Base-by-base conservation (phyloP, 2,113 vertebrate genomes). In the Nothoprocta perdicaria region DNA sequence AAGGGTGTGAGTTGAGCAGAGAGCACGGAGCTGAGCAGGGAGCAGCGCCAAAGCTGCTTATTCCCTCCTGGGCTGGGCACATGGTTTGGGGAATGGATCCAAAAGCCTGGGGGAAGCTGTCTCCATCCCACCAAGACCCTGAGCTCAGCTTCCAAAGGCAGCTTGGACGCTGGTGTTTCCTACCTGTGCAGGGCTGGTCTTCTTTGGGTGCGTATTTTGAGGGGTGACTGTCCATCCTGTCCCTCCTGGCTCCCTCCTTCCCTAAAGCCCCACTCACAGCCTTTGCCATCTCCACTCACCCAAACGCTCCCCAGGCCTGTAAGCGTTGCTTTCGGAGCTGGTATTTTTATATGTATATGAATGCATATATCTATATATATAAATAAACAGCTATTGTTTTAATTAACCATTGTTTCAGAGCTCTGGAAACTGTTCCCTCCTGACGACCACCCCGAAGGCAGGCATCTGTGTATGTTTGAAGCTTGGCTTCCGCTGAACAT, bases 321-420 rank as follows among this genome's bases (percentile, higher is more conserved):
- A 2, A 82, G 19, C 65, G 18, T 21, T 92, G 90, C 46, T 82
- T 84, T 63, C n/a, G 17, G 13, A 93, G 26, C 27, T 27, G n/a
- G n/a, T n/a, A n/a, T 73, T 89, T 78, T 58, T 71, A 66, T 62
- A 83, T n/a, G 84, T 46, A 92, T 2, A 86, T 11, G 8, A 46
- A 23, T 45, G 41, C 10, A 2, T 92, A 16, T 46, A 23, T 52
- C 31, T 65, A 26, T 88, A 46, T 74, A 46, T 92, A 90, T 63
- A 94, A 83, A 93, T 75, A 90, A 93, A 91, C 73, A 89, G 43
- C 82, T 84, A 92, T 96, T 93, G 95, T 94, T 96, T 95, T 91
- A 93, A 92, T 83, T 89, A 94, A 53, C 87, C 89, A 96, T 96
- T 95, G 94, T 94, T 93, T 92, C 88, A 91, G 95, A 89, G 91